Percentiles rank a stretch among this genome's conserved stretches.
Conservation (phyloP, 2,888 invertebrate species). For the Habrosyne pyritoides region DNA sequence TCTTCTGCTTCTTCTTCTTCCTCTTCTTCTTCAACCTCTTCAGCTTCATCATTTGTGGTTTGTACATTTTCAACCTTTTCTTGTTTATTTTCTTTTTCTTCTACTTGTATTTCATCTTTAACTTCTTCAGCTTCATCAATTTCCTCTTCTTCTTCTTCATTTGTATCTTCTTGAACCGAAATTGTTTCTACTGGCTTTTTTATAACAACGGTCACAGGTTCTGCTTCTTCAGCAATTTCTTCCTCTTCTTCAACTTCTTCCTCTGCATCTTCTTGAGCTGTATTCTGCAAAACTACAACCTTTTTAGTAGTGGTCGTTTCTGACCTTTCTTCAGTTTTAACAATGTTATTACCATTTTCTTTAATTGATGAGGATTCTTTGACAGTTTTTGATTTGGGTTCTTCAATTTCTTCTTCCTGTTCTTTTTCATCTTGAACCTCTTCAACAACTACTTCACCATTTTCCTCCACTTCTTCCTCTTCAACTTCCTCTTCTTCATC, state of each 20-base stretch:
- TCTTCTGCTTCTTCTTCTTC: conserved; percentile 13
- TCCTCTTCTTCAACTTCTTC: conserved; percentile 47
- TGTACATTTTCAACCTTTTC: conserved; percentile 14
- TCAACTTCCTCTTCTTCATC: conserved; percentile 60
- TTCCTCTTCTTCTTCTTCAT: conserved; percentile 15
- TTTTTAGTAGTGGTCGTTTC: conserved; percentile 65
- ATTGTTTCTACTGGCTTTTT: conserved; percentile 33
- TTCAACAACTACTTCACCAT: conserved; percentile 38
- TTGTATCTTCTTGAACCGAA: background rate
- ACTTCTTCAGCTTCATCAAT: conserved; percentile 14
- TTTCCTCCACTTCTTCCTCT: conserved; percentile 53
- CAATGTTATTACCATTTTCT: conserved; percentile 49
- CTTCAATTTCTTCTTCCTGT: conserved; percentile 24
- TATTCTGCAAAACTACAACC: conserved; percentile 38
- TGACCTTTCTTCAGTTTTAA: conserved; percentile 63
- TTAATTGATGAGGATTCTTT: conserved; percentile 35
- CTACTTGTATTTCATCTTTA: conserved; percentile 13
- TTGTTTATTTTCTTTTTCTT: conserved; percentile 13
- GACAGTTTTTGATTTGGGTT: conserved; percentile 30
- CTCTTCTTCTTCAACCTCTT: conserved; percentile 10
- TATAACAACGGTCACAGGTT: conserved; percentile 38
- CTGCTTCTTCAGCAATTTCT: conserved; percentile 39
- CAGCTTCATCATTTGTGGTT: conserved; percentile 3
- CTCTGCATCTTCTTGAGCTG: conserved; percentile 55
- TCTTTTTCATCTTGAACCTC: conserved; percentile 37